Percentiles rank a stretch among this genome's conserved stretches.
These are phyloP conservation scores for Tympanoctomys barrerae DNA, from an alignment of 2,797 vertebrate species.

Conservation along the genomic window DNA sequence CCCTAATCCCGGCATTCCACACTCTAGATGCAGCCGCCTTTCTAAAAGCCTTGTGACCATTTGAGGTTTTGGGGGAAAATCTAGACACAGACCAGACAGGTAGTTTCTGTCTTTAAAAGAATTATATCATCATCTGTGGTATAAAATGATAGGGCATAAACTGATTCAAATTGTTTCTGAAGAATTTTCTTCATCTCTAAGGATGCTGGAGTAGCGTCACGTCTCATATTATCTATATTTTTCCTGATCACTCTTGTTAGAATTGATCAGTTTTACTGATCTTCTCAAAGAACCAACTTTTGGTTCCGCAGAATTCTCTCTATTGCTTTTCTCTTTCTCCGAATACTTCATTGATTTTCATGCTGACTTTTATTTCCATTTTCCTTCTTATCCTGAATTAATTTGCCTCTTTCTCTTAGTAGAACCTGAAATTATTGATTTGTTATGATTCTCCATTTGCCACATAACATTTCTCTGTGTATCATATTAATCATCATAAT, in stretches of 20 bases:
- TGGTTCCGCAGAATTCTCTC: not conserved
- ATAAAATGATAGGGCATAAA: not conserved
- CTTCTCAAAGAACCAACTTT: not conserved
- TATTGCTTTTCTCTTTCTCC: not conserved
- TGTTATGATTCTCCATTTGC: not conserved
- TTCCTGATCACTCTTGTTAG: not conserved
- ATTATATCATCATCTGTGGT: not conserved
- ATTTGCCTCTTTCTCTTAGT: not conserved
- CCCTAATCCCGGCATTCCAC: not conserved
- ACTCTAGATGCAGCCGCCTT: not conserved
- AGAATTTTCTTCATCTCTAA: not conserved
- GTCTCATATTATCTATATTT: not conserved
- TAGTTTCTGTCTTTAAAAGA: not conserved
- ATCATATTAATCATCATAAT: not conserved
- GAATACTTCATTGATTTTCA: not conserved
- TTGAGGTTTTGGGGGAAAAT: not conserved
- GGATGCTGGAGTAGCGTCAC: not conserved
- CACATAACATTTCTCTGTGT: not conserved
- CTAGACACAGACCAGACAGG: not conserved
- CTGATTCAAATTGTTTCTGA: not conserved
- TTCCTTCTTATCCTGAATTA: not conserved
- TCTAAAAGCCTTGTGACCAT: not conserved
- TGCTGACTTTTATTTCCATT: not conserved
- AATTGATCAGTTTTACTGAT: not conserved
- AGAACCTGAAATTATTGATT: conserved; percentile 23